Evolutionary conservation across 1,140 invertebrate genomes (phyloP), one percentile per base, ranked within the genome.

Genomic region (Eufriesea mexicana): DNA sequence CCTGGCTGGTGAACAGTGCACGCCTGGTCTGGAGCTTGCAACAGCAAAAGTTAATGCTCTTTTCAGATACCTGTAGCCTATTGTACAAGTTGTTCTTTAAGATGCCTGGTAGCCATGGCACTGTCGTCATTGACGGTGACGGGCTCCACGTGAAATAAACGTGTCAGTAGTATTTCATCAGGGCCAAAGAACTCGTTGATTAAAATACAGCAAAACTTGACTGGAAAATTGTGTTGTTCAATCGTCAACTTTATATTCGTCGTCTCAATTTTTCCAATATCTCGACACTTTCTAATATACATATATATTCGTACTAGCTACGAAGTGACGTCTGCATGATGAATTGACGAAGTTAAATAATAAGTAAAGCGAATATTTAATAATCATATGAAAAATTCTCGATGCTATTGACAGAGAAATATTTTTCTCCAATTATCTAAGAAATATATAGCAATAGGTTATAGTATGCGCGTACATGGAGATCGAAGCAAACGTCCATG

Each of bases 1-100:
- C 95, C 2, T 97, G 96, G 95, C 92, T 97, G 2, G 95, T 97
- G 2, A 96, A 97, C 86, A 97, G 96, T 73, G 96, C 95, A 0
- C 94, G 95, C 42, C 93, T 95, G 23, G 92, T 98, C 25, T 98
- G 97, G 97, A 96, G 96, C 47, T 93, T 97, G 4, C 94, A 96
- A 89, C 95, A 95, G 35, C 96, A 97, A 88, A 97, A 96, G 96
- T 97, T 94, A 96, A 95, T 95, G 85, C 45, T 85, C 42, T 81
- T 92, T 91, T 83, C 89, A 23, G 59, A 92, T 89, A 91, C 86
- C 23, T 42, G 90, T 8, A 68, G n/a, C 16, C 80, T 93, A 61
- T 66, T 93, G 9, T 92, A 91, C 28, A 90, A 54, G 68, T 71
- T 94, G 16, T 91, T 93, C 77, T 85, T 91, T 45, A 84, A 91